Conservation (phyloP, 2,797 vertebrate genomes). For the Alfaro cultratus region DNA sequence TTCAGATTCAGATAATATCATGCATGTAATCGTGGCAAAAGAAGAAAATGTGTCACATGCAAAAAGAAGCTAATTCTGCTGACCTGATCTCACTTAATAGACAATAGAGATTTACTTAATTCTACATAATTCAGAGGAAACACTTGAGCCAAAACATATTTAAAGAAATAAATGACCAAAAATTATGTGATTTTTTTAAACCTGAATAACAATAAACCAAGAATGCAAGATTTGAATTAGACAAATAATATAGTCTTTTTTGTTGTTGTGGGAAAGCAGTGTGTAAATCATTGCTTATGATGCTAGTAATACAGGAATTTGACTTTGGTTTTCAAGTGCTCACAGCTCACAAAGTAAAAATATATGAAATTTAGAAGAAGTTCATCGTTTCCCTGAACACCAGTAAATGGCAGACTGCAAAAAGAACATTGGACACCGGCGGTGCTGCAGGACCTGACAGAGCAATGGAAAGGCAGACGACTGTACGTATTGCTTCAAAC, state of each 20-base stretch:
- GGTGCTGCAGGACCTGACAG: too few species aligned
- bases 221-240: not conserved
- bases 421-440: too few species aligned
- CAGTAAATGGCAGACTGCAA: too few species aligned
- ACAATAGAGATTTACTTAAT: constrained; percentile 15
- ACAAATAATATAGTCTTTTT: not conserved
- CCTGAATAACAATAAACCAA: not conserved
- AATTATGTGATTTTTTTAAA: not conserved
- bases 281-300: not conserved
- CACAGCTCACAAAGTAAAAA: too few species aligned
- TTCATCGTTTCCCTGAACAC: too few species aligned
- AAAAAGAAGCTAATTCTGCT: not conserved
- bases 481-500: too few species aligned
- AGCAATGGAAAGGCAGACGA: too few species aligned
- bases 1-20: not conserved
- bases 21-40: not conserved
- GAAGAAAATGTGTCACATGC: constrained; percentile 17
- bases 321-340: too few species aligned
- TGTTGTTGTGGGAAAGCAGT: not conserved
- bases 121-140: constrained; percentile 29
- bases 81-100: constrained; percentile 24
- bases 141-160: not conserved
- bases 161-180: not conserved
- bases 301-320: too few species aligned
- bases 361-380: too few species aligned